Conservation (phyloP, 2,113 vertebrate genomes). For the Suncus etruscus region DNA sequence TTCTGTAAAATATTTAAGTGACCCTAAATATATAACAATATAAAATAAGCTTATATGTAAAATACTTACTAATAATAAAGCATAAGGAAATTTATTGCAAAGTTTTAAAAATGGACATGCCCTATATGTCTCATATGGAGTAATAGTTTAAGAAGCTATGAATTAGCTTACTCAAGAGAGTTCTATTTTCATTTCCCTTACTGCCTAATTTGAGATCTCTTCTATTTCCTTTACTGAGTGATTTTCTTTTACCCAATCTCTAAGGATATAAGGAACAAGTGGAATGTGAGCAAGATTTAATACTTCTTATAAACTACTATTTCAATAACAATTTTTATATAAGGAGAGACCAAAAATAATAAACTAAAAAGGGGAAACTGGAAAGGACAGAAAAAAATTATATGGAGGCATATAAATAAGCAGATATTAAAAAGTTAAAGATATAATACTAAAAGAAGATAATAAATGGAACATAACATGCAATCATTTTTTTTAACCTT, state of each 20-base stretch:
- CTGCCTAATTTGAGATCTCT: not conserved
- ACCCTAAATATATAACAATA: no score
- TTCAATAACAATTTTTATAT: conserved; percentile 34
- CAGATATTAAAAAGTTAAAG: conserved; percentile 16
- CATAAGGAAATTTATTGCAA: no score
- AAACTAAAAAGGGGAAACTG: not conserved
- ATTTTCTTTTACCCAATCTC: conserved; percentile 18
- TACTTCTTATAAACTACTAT: conserved; percentile 37
- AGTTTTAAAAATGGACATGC: no score
- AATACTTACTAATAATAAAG: no score
- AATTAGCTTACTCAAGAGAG: not conserved
- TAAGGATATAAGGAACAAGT: conserved; percentile 38
- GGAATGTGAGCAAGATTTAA: conserved; percentile 10
- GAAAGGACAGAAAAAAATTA: not conserved
- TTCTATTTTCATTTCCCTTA: not conserved
- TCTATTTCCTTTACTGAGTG: conserved; percentile 20
- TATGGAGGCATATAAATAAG: conserved; percentile 12
- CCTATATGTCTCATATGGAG: no score
- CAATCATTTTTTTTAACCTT: conserved; percentile 34
- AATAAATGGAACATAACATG: conserved; percentile 3
- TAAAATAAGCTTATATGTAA: no score
- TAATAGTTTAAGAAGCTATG: no score
- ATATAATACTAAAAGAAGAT: not conserved
- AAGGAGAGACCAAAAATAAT: conserved; percentile 22
- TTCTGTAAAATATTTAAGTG: no score